These are phyloP conservation scores for rat (Rattus norvegicus) DNA, from an alignment of 2,113 vertebrate species.

Conservation along the genomic window DNA sequence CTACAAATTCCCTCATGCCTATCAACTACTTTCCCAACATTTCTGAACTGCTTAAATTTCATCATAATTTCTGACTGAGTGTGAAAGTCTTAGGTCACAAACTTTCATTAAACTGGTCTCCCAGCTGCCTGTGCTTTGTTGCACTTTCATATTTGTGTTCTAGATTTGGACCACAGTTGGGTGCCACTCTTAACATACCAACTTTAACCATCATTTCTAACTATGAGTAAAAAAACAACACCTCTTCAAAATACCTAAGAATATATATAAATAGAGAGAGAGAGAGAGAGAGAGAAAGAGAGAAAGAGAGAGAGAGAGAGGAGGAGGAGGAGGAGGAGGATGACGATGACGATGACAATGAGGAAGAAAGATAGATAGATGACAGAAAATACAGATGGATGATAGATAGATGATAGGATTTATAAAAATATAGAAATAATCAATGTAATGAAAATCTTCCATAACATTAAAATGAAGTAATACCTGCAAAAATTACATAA, in stretches of 20 bases:
- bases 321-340: too few relatives aligned
- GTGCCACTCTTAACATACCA: not conserved
- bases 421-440: not conserved
- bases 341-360: too few relatives aligned
- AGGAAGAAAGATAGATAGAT: too few relatives aligned
- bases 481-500: not conserved
- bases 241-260: not conserved
- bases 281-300: not conserved
- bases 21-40: not conserved
- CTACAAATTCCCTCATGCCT: not conserved
- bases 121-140: not conserved
- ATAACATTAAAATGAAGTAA: not conserved
- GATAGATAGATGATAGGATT: not conserved
- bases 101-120: not conserved
- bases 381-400: too few relatives aligned
- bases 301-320: not conserved
- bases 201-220: conserved; percentile 7
- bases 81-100: not conserved
- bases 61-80: not conserved
- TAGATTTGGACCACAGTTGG: not conserved
- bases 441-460: not conserved
- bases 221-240: not conserved
- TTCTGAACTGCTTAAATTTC: not conserved
- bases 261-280: too few relatives aligned
- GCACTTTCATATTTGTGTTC: not conserved